Evolutionary conservation across 2,797 vertebrate species (phyloP), one percentile per base, ranked within the genome.

Genomic region (Brotula barbata): DNA sequence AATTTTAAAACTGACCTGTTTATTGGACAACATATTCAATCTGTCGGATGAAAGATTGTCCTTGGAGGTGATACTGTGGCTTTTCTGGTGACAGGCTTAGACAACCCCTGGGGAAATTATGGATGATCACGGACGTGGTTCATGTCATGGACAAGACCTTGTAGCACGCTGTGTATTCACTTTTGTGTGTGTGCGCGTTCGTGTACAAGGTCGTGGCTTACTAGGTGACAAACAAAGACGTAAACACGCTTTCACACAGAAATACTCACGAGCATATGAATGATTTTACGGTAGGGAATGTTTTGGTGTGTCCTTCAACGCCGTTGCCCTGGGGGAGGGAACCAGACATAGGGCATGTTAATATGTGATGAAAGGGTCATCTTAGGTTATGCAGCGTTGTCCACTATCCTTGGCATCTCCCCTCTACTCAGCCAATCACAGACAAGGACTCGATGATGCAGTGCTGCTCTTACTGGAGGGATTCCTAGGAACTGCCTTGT

Each of bases 401-500:
- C 79, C 93, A 91, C 88, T 88, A 76, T 80, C 74, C 55, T 56
- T 56, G 61, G 75, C 58, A 75, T 88, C 86, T 89, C 85, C 87
- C 82, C 75, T 64, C 65, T 71, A 40, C 58, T 25, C 83, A 85
- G 69, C 96, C 95, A 97, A 98, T 96, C 92, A 89, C 84, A 78
- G 86, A 60, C 80, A 85, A 91, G 88, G 84, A 85, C 90, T 88
- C 73, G 28, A 77, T 90, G 91, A 92, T 91, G 91, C 87, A 84
- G 89, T 85, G 82, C 81, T 86, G 77, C 87, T 91, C 88, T 93
- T 90, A 89, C 92, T 92, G 93, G 93, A 96, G 94, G 94, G 94
- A 95, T 93, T 95, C 95, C 94, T 91, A 84, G 91, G 89, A 93
- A 93, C 89, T 87, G 91, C 92, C 75, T 90, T 61, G 89, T 94